Evolutionary conservation across 1,140 invertebrate species (phyloP).

Genomic region (Ceratina japonica): DNA sequence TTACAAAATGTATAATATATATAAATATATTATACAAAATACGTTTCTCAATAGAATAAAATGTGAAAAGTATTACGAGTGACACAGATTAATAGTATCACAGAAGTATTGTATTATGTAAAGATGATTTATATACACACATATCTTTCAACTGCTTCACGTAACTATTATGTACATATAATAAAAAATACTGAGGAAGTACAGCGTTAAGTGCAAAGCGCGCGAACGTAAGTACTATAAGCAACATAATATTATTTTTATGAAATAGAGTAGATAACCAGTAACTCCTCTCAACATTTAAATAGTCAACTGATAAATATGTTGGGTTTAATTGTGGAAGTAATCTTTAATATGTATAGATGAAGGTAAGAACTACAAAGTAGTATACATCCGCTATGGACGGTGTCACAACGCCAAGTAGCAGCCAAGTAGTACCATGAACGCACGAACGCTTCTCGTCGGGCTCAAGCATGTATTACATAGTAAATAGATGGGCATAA

Average conservation of each 20-base stretch:
- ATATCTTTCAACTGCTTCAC: background rate
- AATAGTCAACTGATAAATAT: background rate
- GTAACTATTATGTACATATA: background rate
- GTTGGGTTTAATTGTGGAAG: no score
- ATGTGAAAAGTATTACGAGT: constrained; percentile 1
- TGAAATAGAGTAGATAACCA: background rate
- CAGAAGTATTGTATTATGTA: constrained; percentile 20
- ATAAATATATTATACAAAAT: constrained; percentile 5
- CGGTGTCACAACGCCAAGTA: no score
- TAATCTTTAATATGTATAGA: no score
- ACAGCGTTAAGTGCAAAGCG: constrained; percentile 7
- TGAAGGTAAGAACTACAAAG: no score
- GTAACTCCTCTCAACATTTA: background rate
- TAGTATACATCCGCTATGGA: no score
- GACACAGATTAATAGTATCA: constrained; percentile 23
- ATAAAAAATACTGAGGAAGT: constrained; percentile 22
- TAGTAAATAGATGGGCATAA: no score
- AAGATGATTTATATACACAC: background rate
- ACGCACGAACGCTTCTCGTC: no score
- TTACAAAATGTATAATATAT: constrained; percentile 23
- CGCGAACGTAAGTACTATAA: constrained; percentile 30
- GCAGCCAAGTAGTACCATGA: no score
- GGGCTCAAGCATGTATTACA: no score
- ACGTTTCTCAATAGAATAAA: constrained; percentile 17
- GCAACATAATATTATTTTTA: no score